phyloP scores from a whole-genome alignment of 2,797 vertebrate species.

The Eurystomus glaucurus region DNA sequence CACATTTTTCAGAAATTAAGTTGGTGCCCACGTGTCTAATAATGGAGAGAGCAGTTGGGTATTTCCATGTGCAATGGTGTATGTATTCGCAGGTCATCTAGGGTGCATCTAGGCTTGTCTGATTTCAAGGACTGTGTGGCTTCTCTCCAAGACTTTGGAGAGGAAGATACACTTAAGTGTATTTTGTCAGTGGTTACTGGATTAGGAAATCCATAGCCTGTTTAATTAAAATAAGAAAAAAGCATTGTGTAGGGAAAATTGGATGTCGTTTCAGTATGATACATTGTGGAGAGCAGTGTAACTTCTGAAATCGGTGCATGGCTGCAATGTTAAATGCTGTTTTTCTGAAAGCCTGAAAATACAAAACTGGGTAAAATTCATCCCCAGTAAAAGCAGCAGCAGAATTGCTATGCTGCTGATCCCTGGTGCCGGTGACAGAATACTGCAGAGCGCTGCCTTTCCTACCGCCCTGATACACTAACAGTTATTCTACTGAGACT shows the following conservation, averaged over 20 bases:
- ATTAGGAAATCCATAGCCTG: not conserved
- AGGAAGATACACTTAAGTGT: not conserved
- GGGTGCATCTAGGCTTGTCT: not conserved
- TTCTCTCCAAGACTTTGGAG: not conserved
- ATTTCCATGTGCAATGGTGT: not conserved
- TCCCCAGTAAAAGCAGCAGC: not conserved
- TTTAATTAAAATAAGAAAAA: not conserved
- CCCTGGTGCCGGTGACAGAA: not conserved
- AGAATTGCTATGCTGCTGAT: not conserved
- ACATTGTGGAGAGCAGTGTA: not conserved
- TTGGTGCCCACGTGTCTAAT: rapidly evolving
- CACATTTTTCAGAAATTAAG: not conserved
- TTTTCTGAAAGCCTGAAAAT: not conserved
- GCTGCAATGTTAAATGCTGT: not conserved
- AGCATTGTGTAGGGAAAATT: not conserved
- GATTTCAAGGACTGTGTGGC: not conserved
- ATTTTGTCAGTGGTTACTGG: not conserved
- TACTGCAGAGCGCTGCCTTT: not conserved
- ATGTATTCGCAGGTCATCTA: not conserved
- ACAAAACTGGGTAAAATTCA: not conserved
- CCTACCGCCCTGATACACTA: not conserved
- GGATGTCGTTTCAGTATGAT: not conserved
- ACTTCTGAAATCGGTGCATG: not conserved
- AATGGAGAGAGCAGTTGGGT: not conserved
- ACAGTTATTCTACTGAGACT: not conserved